Percentiles rank a stretch among this genome's conserved stretches.
These are phyloP conservation scores for Enteromius mattozi DNA, from an alignment of 2,797 vertebrate species.

Conservation along the genomic window DNA sequence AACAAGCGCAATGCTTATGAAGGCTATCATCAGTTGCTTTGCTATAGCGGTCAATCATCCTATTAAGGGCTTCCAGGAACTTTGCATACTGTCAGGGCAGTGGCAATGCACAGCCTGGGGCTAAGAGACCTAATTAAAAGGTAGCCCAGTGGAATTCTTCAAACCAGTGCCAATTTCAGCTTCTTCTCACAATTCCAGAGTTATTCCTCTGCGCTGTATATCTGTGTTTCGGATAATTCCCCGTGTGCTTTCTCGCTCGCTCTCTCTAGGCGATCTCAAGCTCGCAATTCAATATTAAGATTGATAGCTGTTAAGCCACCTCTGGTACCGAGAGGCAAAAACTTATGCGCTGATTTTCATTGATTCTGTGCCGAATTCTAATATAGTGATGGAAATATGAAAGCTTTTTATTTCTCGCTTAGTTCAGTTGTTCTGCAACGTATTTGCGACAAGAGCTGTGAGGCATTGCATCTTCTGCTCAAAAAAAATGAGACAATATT, in stretches of 20 bases:
- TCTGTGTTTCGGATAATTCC: slow-evolving; percentile 72
- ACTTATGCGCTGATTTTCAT: slow-evolving; percentile 57
- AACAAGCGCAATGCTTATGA: slow-evolving; percentile 75
- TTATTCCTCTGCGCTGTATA: slow-evolving; percentile 71
- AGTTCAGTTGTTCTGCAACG: slow-evolving; percentile 19
- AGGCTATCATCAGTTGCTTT: slow-evolving; percentile 76
- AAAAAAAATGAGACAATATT: slow-evolving; percentile 39
- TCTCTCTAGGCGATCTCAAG: slow-evolving; percentile 66
- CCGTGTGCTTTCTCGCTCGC: slow-evolving; percentile 22
- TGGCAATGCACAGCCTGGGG: slow-evolving; percentile 74
- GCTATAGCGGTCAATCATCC: slow-evolving; percentile 78
- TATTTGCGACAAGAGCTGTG: slow-evolving; percentile 14
- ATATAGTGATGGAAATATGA: not conserved
- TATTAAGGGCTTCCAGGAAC: slow-evolving; percentile 73
- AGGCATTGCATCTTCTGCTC: slow-evolving; percentile 17
- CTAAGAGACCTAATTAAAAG: slow-evolving; percentile 81
- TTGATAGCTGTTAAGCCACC: slow-evolving; percentile 66
- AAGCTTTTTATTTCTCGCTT: slow-evolving; percentile 41
- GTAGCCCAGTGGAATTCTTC: slow-evolving; percentile 79
- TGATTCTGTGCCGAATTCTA: slow-evolving; percentile 52
- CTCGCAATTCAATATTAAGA: slow-evolving; percentile 67
- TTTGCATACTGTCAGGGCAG: slow-evolving; percentile 71
- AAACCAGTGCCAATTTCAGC: slow-evolving; percentile 63
- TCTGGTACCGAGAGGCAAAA: slow-evolving; percentile 60
- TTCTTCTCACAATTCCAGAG: slow-evolving; percentile 68